Percentiles rank a stretch among this genome's conserved stretches.
These are phyloP conservation scores for Anolis carolinensis DNA, from an alignment of 2,113 vertebrate genomes.

Conservation along the genomic window DNA sequence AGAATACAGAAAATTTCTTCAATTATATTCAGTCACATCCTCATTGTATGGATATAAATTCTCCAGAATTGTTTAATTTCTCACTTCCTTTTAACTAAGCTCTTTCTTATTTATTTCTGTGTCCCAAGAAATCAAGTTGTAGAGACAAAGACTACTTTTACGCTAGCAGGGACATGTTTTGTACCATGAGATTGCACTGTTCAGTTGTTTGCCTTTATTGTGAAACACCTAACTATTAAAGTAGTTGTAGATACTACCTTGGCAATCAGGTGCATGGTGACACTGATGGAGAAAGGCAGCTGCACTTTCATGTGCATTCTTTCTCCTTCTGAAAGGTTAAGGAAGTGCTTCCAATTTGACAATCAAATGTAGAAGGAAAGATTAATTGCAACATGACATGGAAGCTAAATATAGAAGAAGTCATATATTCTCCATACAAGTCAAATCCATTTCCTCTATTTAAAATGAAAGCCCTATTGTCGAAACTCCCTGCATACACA, in stretches of 20 bases:
- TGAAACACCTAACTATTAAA: neutral
- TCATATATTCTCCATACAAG: neutral
- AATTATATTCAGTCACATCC: slow-evolving; percentile 10
- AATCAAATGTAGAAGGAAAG: neutral
- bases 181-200: no score
- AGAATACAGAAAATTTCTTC: slow-evolving; percentile 24
- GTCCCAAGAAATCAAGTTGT: neutral
- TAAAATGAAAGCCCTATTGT: neutral
- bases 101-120: neutral
- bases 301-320: neutral
- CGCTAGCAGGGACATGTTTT: neutral
- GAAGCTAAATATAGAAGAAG: neutral
- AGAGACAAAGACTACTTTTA: neutral
- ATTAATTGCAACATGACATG: neutral
- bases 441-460: neutral
- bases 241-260: neutral
- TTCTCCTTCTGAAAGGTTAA: neutral
- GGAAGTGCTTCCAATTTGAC: neutral
- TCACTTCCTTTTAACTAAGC: neutral
- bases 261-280: neutral
- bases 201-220: neutral
- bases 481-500: neutral
- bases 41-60: slow-evolving; percentile 8
- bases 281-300: neutral
- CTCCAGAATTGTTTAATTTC: neutral